These are phyloP conservation scores for Rafetus swinhoei DNA, from an alignment of 2,113 vertebrate genomes.

Conservation along the genomic window DNA sequence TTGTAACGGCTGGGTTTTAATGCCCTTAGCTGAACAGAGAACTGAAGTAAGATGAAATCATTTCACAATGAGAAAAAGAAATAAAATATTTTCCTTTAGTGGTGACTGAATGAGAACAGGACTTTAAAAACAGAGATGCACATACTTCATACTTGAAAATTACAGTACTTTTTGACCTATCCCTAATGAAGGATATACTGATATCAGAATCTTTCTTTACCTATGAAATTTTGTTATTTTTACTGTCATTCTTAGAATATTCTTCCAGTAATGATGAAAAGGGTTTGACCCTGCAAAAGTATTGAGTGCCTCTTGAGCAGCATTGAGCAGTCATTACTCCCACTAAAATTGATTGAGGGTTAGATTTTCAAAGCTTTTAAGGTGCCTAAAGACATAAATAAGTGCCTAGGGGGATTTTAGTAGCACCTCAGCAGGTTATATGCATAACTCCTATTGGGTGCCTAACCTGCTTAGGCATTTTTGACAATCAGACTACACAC, in stretches of 20 bases:
- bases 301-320: not conserved
- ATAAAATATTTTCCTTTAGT: not conserved
- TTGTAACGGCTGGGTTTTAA: constrained; percentile 11
- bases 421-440: not conserved
- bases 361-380: not conserved
- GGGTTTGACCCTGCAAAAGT: not conserved
- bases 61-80: constrained; percentile 1
- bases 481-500: not conserved
- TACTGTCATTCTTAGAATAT: not conserved
- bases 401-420: not conserved
- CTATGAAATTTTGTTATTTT: not conserved
- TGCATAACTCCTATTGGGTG: not conserved
- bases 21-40: not conserved
- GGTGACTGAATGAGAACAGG: not conserved
- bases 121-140: not conserved
- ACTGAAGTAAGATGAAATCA: constrained; percentile 40
- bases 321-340: not conserved
- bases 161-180: not conserved
- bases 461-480: not conserved
- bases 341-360: not conserved
- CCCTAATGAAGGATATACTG: not conserved
- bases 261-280: not conserved
- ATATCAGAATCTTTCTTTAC: not conserved
- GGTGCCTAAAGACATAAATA: not conserved
- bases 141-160: not conserved